Conservation (phyloP, 2,888 invertebrate species). For the Nymphalis c-album region DNA sequence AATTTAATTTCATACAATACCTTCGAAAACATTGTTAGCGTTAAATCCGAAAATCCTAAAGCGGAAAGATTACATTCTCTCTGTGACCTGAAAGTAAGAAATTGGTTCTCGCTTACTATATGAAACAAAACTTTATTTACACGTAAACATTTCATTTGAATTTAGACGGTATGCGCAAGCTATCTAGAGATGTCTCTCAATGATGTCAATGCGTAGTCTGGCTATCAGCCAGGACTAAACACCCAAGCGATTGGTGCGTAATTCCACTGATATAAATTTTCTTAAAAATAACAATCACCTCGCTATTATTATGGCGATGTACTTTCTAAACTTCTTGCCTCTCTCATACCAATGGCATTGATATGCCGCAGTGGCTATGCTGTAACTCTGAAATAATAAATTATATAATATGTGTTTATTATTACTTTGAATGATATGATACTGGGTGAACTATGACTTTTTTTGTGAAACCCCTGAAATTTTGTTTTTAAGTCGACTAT, state of each 20-base stretch:
- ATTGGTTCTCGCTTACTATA: neutral
- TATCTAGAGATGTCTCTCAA: too few species aligned
- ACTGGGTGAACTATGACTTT: too few species aligned
- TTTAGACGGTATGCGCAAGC: too few species aligned
- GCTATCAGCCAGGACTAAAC: too few species aligned
- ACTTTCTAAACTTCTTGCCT: constrained; percentile 40
- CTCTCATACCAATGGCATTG: constrained; percentile 41
- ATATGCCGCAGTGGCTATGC: constrained; percentile 44
- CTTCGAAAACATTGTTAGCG: constrained; percentile 42
- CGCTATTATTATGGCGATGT: constrained; percentile 41
- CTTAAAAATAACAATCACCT: constrained; percentile 35
- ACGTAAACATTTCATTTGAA: too few species aligned
- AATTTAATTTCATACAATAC: constrained; percentile 26
- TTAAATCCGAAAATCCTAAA: constrained; percentile 44
- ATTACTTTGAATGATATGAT: too few species aligned
- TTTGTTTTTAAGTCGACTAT: too few species aligned
- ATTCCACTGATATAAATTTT: too few species aligned
- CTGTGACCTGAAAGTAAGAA: constrained; percentile 42
- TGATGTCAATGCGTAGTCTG: too few species aligned
- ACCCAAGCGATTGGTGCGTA: too few species aligned
- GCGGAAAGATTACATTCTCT: constrained; percentile 43
- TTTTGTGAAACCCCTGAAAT: neutral
- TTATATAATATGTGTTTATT: too few species aligned
- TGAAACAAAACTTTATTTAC: neutral
- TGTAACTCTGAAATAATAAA: constrained; percentile 44